Evolutionary conservation across 35 echinoderm and acorn worm genomes (phyloP), one percentile per base, ranked within the genome.

Genomic region (Apostichopus japonicus): DNA sequence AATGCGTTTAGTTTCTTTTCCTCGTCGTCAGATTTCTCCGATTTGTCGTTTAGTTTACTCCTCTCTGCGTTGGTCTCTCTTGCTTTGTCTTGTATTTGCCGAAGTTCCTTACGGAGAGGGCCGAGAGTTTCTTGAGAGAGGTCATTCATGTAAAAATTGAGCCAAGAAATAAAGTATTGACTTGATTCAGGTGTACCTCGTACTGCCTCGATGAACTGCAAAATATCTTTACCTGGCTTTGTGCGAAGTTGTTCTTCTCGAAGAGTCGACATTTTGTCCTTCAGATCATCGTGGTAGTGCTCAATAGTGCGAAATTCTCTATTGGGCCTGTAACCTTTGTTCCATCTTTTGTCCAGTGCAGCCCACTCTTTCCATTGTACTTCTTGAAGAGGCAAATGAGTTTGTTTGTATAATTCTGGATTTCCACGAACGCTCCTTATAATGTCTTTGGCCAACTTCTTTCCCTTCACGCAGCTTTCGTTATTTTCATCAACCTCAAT

Each of bases 81-180:
- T 11, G 21, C 10, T 88, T 70, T n/a, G 4, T 88, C 56, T 70
- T 88, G 86, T 10, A 88, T 72, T 4, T 10, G 7, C 4, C 59
- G 86, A 4, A 88, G 44, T 27, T 65, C 7, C 52, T 17, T 88
- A 19, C 57, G 57, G 0, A 70, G n/a, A 4, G 86, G 86, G 65
- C 86, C 86, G 3, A 88, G 86, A 7, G 9, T 70, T n/a, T 88
- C 13, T 10, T 72, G 86, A 70, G 58, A 88, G 8, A 88, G 57
- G 11, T 88, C 86, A 62, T 88, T 88, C 23, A 88, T 70, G 33
- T 51, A 53, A 21, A 88, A 67, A 33, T 88, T 24, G 8, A 88
- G 13, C 86, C 86, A 88, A 17, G 57, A 6, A 88, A 65, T 6
- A 88, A 88, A 88, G 27, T 88, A 75, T n/a, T n/a, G 15, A 7